Evolutionary conservation across 2,113 vertebrate species (phyloP).

Genomic region (Columba janthina): DNA sequence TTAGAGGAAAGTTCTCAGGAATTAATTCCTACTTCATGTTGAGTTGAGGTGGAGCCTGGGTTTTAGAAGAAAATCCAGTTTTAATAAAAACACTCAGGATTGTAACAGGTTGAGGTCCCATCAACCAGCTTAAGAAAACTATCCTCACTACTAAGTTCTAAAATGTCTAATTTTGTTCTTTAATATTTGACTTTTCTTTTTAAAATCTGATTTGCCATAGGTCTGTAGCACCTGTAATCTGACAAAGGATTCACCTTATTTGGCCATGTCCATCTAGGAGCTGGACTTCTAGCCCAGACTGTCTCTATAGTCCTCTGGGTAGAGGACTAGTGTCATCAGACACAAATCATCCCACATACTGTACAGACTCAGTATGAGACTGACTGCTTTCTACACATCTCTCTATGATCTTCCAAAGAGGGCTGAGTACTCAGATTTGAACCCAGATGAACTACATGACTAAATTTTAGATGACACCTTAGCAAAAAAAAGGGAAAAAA

Average conservation of each 20-base stretch:
- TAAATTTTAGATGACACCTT: not conserved
- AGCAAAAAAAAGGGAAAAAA: not conserved
- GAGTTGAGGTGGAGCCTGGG: not conserved
- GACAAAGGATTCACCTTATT: not conserved
- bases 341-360: not conserved
- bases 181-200: not conserved
- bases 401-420: not conserved
- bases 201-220: not conserved
- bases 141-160: not conserved
- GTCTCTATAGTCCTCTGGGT: not conserved
- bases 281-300: not conserved
- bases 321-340: not conserved
- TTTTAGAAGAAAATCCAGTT: not conserved
- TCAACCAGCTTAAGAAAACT: not conserved
- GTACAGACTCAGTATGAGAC: not conserved
- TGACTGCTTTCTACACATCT: not conserved
- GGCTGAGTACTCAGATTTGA: not conserved
- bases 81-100: not conserved
- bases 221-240: not conserved
- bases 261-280: not conserved
- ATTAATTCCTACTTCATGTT: not conserved
- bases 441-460: not conserved
- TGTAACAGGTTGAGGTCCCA: not conserved
- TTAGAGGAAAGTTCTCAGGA: not conserved
- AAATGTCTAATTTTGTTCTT: not conserved